Conservation (phyloP, 2,888 invertebrate genomes). For the Cabera pusaria region DNA sequence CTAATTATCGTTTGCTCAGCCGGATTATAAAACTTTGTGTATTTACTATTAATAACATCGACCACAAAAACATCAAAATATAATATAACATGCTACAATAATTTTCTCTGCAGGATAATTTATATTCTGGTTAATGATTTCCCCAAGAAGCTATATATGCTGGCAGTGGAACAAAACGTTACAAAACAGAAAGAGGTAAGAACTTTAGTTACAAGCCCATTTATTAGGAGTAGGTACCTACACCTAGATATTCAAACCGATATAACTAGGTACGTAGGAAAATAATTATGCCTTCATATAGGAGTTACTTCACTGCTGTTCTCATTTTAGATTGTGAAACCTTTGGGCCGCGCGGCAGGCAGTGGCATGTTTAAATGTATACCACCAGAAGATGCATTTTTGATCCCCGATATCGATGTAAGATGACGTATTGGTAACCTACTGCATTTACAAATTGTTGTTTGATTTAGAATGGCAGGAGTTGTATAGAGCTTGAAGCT, state of each 20-base stretch:
- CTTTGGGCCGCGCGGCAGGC: conserved; percentile 78
- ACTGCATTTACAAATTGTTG: no score
- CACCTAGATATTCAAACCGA: no score
- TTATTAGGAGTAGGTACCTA: no score
- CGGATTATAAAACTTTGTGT: no score
- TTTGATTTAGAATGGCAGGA: no score
- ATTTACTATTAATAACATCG: no score
- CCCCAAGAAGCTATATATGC: conserved; percentile 83
- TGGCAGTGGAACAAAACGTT: conserved; percentile 85
- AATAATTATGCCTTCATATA: neutral
- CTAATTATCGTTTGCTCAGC: no score
- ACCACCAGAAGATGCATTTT: conserved; percentile 81
- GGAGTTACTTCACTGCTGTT: conserved; percentile 5
- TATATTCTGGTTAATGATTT: conserved; percentile 71
- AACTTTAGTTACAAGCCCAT: neutral
- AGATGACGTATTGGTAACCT: no score
- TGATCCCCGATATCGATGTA: conserved; percentile 75
- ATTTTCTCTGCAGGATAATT: conserved; percentile 71
- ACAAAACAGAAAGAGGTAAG: conserved; percentile 73
- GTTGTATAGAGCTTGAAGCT: no score
- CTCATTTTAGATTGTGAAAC: conserved; percentile 77
- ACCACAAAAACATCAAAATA: no score
- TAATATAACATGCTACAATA: no score
- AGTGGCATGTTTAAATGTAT: conserved; percentile 82
- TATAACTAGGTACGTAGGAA: no score